Conservation (phyloP, 2,113 vertebrate species). For the Dasypus novemcinctus region DNA sequence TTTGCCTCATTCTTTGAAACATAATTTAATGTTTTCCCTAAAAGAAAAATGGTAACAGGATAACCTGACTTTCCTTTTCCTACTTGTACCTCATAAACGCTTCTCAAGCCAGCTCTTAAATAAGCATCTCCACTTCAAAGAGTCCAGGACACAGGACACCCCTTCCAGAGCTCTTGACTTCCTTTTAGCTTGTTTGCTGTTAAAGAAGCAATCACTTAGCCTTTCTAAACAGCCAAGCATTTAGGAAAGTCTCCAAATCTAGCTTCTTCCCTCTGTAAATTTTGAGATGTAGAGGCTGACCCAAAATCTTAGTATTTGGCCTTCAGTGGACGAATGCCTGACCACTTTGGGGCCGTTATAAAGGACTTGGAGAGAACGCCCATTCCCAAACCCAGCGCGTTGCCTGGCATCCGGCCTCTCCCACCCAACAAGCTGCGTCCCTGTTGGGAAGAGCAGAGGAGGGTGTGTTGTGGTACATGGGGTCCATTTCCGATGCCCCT, state of each 20-base stretch:
- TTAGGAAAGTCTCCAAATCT: neutral
- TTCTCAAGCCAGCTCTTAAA: neutral
- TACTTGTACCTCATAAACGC: neutral
- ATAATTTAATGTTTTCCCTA: neutral
- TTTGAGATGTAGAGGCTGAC: neutral
- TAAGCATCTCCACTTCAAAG: neutral
- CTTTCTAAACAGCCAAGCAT: neutral
- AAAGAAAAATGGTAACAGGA: neutral
- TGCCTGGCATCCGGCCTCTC: neutral
- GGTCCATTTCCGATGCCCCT: neutral
- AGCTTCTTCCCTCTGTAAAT: too few relatives aligned
- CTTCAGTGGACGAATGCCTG: neutral
- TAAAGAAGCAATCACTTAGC: neutral
- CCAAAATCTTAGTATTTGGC: neutral
- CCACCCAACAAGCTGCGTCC: neutral
- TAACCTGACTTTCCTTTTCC: neutral
- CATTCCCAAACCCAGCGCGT: neutral
- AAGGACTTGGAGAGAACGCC: neutral
- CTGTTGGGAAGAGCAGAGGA: too few relatives aligned
- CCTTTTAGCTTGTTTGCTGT: neutral
- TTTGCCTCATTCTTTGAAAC: slow-evolving; percentile 40
- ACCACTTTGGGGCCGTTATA: rapidly evolving
- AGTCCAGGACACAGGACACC: too few relatives aligned
- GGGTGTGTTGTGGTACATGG: neutral
- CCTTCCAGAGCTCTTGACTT: too few relatives aligned